Evolutionary conservation across 2,797 vertebrate genomes (phyloP).

Genomic region (Micropoecilia bifurca): DNA sequence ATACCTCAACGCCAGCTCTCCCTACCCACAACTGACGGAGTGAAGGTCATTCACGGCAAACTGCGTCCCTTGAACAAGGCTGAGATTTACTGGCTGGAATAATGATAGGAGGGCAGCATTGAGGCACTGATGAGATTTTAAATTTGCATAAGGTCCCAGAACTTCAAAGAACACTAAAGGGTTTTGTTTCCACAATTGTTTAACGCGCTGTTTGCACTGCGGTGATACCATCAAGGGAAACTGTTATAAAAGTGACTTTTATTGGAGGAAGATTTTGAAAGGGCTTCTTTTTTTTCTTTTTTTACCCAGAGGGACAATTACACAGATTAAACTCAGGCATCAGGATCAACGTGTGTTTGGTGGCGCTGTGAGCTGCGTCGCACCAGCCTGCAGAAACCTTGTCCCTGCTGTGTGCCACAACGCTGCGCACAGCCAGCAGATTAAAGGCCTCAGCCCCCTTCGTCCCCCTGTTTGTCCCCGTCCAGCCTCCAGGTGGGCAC

Average conservation of each 20-base stretch:
- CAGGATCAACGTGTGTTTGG: conserved; percentile 47
- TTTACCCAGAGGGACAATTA: conserved; percentile 65
- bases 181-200: conserved; percentile 50
- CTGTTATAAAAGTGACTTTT: conserved; percentile 32
- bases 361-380: conserved; percentile 31
- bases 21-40: conserved; percentile 23
- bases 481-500: conserved; percentile 86
- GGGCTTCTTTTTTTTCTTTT: conserved; percentile 1
- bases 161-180: conserved; percentile 59
- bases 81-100: conserved; percentile 38
- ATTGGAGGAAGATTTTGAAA: conserved; percentile 32
- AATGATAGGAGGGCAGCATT: conserved; percentile 8
- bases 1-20: conserved; percentile 38
- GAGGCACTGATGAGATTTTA: conserved; percentile 16
- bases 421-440: conserved; percentile 81
- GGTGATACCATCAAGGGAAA: conserved; percentile 51
- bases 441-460: conserved; percentile 82
- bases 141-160: conserved; percentile 46
- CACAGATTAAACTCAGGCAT: conserved; percentile 66
- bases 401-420: conserved; percentile 73
- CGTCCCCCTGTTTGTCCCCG: conserved; percentile 75
- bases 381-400: conserved; percentile 49
- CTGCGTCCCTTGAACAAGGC: conserved; percentile 18
- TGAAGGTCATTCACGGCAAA: conserved; percentile 33
- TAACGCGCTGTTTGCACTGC: conserved; percentile 36